Base-by-base conservation (phyloP, 2,888 invertebrate species). In the Quadroppia sp. region DNA sequence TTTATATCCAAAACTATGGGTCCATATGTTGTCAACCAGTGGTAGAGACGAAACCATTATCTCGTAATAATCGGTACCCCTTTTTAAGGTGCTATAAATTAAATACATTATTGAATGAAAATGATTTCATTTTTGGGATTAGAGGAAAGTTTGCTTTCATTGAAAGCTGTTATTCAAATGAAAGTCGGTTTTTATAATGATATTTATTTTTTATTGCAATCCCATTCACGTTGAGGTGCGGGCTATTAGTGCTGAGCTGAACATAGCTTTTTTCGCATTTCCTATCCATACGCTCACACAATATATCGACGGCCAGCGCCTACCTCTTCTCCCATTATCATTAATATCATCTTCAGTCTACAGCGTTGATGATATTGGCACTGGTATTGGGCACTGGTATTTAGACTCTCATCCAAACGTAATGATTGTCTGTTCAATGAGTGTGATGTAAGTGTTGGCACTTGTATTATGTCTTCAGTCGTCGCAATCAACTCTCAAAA, bases 401-500 rank as follows among this genome's bases (percentile, higher is more conserved):
- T 28, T n/a, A 45, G 69, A 23, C 20, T 69, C 69, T 69, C 69
- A 69, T 69, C 36, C 45, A 45, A 45, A 17, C 69, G 45, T 23
- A 69, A 28, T 45, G 69, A 69, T 45, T 69, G 25, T 64, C 61
- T 64, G 61, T 30, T 59, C 56, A 59, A 11, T 59, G 28, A 59
- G 36, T 64, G n/a, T 64, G 4, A 64, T 64, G 64, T 64, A 40
- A 36, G 42, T 69, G 25, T 59, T 1, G 15, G 69, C 25, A 25
- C 40, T 69, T 69, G 42, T 42, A 28, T 69, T 36, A 67, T 67
- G 67, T 32, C 42, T 23, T 67, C 45, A 69, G 45, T 69, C 25
- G 25, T 45, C 42, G 69, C 69, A 69, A 69, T 69, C 45, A 69
- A 69, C 69, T 59, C 32, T 40, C 36, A 32, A 42, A 69, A 25